Evolutionary conservation across 2,888 invertebrate species (phyloP).

Genomic region (Scaeva pyrastri): DNA sequence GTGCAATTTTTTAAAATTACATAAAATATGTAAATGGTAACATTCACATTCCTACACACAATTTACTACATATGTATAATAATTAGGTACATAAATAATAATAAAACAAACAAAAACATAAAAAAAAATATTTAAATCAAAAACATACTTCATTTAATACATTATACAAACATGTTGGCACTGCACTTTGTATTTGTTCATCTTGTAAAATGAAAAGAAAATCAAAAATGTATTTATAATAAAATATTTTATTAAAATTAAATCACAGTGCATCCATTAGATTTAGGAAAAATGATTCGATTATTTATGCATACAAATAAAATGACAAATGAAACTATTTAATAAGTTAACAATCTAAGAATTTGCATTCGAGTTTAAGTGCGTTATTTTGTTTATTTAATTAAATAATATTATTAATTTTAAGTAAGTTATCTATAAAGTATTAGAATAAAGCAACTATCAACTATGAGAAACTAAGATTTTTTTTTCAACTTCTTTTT

Average conservation of each 20-base stretch:
- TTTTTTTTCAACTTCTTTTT: constrained; percentile 24
- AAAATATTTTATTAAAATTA: constrained; percentile 16
- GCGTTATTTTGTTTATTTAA: not conserved
- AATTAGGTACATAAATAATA: constrained; percentile 5
- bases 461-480: constrained; percentile 9
- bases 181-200: constrained; percentile 55
- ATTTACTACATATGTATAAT: too few relatives aligned
- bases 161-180: constrained; percentile 42
- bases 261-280: constrained; percentile 42
- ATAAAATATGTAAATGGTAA: constrained; percentile 11
- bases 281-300: not conserved
- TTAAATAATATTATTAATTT: not conserved
- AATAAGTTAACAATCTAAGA: not conserved
- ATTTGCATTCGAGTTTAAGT: not conserved
- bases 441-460: not conserved
- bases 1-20: constrained; percentile 50
- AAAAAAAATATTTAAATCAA: not conserved
- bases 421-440: not conserved
- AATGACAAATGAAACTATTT: not conserved
- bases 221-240: constrained; percentile 15
- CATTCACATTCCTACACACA: not conserved
- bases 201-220: constrained; percentile 22
- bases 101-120: constrained; percentile 22
- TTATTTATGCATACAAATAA: not conserved
- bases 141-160: constrained; percentile 22